Evolutionary conservation across 2,888 invertebrate species (phyloP), one percentile per base, ranked within the genome.

Genomic region (Cabera pusaria): DNA sequence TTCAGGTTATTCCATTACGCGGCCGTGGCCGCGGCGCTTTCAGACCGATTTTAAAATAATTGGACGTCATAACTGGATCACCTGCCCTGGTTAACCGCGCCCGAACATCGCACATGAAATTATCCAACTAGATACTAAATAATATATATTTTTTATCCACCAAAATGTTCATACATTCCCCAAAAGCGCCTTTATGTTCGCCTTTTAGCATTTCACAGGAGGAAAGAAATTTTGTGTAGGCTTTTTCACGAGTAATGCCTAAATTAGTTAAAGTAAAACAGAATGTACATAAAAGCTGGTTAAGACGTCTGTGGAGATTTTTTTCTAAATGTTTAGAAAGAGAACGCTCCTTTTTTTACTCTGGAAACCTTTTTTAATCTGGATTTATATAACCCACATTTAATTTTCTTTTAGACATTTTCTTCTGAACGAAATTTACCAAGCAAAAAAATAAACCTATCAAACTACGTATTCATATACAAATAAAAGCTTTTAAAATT

Each of bases 41-140:
- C 50, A 54, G 59, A 41, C 47, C 60, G 59, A 72, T 69, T 71
- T 74, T 69, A 71, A 73, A 73, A 73, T 72, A 72, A 74, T 73
- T 74, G 72, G 62, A 56, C 48, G 49, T 52, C 50, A 59, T 68
- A 72, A 70, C 67, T 64, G 61, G 55, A 72, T 72, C 58, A 64
- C 32, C 44, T 31, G 34, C 34, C 39, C 43, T 25, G 31, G 22
- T 55, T 36, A 54, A 36, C 45, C 39, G 23, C 36, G 44, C 37
- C 25, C 23, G 29, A 27, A 19, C 10, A 21, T 11, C 16, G 14
- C 11, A 27, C 27, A 18, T 20, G 20, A 21, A 21, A 14, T 16
- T 35, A n/a, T n/a, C 17, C 6, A 6, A 2, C 5, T n/a, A 21
- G 26, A 34, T 9, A 2, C 5, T n/a, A 21, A 34, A 34, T 11